Conservation (phyloP, 2,797 vertebrate species). For the Melanotaenia pygmaea region DNA sequence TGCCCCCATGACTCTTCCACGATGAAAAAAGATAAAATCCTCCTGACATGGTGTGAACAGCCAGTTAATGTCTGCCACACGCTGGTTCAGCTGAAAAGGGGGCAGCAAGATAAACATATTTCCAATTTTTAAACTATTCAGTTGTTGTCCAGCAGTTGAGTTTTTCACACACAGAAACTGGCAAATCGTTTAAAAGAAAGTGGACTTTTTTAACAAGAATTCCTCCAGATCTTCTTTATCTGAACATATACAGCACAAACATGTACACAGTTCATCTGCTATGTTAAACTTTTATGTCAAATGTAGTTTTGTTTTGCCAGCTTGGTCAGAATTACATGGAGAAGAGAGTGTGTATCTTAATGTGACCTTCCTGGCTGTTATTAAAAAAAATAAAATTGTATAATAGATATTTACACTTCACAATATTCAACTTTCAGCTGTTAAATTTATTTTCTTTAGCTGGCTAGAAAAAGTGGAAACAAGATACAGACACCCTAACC, state of each 20-base stretch:
- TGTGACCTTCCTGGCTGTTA: too few species aligned
- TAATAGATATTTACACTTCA: too few species aligned
- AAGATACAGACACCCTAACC: too few species aligned
- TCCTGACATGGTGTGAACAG: conserved; percentile 60
- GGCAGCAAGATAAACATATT: conserved; percentile 16
- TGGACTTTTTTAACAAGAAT: too few species aligned
- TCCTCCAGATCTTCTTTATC: neutral
- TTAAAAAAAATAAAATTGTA: too few species aligned
- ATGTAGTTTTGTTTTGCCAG: too few species aligned
- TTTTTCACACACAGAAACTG: neutral
- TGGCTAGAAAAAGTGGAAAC: too few species aligned
- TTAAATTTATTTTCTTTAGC: too few species aligned
- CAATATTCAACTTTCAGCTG: too few species aligned
- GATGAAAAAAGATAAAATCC: conserved; percentile 72
- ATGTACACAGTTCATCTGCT: neutral
- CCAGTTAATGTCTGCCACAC: conserved; percentile 57
- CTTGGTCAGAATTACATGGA: too few species aligned
- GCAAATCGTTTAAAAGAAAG: too few species aligned
- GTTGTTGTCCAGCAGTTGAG: conserved; percentile 14
- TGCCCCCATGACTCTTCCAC: conserved; percentile 51
- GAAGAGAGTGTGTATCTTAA: too few species aligned
- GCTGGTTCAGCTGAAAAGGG: conserved; percentile 16
- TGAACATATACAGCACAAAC: neutral
- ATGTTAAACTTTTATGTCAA: neutral
- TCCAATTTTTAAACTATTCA: conserved; percentile 12